phyloP scores from a whole-genome alignment of 2,888 invertebrate genomes.

The Celastrina argiolus region DNA sequence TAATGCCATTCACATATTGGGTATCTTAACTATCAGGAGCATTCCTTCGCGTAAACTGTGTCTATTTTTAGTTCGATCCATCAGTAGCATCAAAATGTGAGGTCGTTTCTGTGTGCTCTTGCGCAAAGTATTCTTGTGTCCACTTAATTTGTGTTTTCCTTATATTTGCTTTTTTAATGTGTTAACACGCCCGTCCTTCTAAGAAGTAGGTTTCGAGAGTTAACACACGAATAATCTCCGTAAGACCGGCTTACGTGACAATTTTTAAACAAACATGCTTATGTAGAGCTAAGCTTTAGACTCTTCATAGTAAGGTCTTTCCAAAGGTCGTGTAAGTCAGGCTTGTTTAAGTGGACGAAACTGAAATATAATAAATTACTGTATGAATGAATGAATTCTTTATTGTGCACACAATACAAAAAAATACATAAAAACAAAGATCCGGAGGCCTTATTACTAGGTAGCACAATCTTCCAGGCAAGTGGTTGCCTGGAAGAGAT shows the following conservation, averaged over 20 bases:
- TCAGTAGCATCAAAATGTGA: background rate
- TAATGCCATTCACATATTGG: no score
- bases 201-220: conserved; percentile 32
- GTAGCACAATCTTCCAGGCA: no score
- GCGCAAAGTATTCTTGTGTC: conserved; percentile 49
- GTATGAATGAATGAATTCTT: no score
- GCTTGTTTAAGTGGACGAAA: background rate
- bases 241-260: conserved; percentile 29
- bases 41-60: background rate
- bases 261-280: conserved; percentile 28
- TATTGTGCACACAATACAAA: no score
- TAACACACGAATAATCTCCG: conserved; percentile 30
- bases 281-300: conserved; percentile 21
- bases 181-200: conserved; percentile 55
- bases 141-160: conserved; percentile 55
- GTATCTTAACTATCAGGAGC: background rate
- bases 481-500: no score
- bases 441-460: no score
- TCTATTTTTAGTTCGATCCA: background rate
- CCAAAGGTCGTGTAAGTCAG: background rate
- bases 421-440: no score
- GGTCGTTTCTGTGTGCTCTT: conserved; percentile 43
- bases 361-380: no score
- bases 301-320: background rate
- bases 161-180: conserved; percentile 55